phyloP scores from a whole-genome alignment of 23 tunicate species.

The Oikopleura dioica region DNA sequence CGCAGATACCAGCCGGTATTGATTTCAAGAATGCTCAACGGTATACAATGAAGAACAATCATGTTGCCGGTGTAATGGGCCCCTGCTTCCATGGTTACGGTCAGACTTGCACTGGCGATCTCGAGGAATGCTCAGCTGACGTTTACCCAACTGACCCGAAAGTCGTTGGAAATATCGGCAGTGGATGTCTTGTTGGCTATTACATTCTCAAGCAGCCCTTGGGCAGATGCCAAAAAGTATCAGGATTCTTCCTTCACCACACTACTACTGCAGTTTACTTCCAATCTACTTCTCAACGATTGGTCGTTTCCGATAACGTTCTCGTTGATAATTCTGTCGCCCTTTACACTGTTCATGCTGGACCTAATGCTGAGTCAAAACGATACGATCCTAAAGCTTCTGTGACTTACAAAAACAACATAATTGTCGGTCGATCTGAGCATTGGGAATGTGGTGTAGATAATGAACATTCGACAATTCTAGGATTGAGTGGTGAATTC shows the following conservation, averaged over 20 bases:
- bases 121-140: not conserved
- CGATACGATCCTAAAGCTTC: not conserved
- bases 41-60: not conserved
- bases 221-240: not conserved
- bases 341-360: not conserved
- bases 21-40: not conserved
- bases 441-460: not conserved
- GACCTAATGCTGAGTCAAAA: slow-evolving; percentile 3
- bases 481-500: not conserved
- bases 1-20: not conserved
- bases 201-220: not conserved
- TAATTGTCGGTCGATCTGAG: slow-evolving; percentile 5
- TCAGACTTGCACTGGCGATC: not conserved
- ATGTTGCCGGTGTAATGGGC: not conserved
- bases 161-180: not conserved
- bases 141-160: not conserved
- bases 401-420: not conserved
- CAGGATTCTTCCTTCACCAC: not conserved
- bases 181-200: not conserved
- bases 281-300: not conserved
- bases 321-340: not conserved
- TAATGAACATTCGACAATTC: too few species aligned
- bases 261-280: not conserved
- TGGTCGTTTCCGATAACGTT: not conserved
- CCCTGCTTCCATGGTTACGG: slow-evolving; percentile 5